Base-by-base conservation (phyloP, 2,113 vertebrate species). In the Macquaria australasica region DNA sequence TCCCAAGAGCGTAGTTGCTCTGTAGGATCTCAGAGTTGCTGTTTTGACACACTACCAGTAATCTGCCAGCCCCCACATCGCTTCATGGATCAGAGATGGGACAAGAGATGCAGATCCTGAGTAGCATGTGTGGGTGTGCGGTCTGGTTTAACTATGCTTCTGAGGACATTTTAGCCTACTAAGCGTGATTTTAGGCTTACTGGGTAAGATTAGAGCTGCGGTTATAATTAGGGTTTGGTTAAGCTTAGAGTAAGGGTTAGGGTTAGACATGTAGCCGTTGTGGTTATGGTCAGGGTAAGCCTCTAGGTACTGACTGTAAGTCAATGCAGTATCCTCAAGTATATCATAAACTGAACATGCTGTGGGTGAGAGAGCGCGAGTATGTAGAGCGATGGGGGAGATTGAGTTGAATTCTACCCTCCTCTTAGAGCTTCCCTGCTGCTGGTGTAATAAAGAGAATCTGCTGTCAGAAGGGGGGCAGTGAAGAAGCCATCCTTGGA, bases 371-470 rank as follows among this genome's bases (percentile, higher is more conserved):
- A 25, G 6, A 34, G 62, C 28, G 63, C 41, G 34, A 10, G 55
- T 18, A 5, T 71, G 78, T 50, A 15, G 58, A 70, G 59, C 23
- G 59, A n/a, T 53, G 62, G 48, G 45, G 71, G 37, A 63, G 69
- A 48, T 64, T 62, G 56, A 45, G 64, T 77, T 34, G 74, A 60
- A 63, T 75, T 78, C 50, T 66, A 71, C 64, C 62, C 76, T 73
- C 81, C 39, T 88, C 81, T 88, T 48, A 45, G 82, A 85, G 74
- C 77, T 72, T 88, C 62, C 78, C 88, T 89, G 83, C 88, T 89
- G 83, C 84, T 87, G 88, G 71, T 86, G 87, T 89, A 91, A 91
- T 93, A 89, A 93, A 93, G 92, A 89, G 85, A 83, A 75, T 86
- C 70, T 79, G 77, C 84, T 91, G 87, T 90, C 80, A 87, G 77